These are phyloP conservation scores for Anastatus disparis DNA, from an alignment of 1,140 invertebrate genomes.

Conservation along the genomic window DNA sequence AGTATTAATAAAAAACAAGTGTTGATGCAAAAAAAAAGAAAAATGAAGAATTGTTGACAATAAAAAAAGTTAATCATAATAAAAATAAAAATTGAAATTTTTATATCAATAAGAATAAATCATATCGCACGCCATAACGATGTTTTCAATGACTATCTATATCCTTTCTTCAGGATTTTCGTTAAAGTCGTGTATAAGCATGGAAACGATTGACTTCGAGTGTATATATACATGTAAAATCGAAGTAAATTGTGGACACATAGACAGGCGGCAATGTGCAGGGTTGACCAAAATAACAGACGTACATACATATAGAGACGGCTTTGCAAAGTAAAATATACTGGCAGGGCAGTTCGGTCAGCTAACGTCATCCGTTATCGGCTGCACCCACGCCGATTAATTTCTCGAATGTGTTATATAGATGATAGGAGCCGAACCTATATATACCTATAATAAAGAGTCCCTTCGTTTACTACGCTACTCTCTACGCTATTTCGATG, in stretches of 20 bases:
- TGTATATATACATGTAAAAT: neutral
- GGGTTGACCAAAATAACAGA: constrained; percentile 58
- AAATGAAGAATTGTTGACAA: too few relatives aligned
- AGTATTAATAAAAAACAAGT: too few relatives aligned
- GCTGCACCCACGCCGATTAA: constrained; percentile 57
- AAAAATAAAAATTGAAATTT: too few relatives aligned
- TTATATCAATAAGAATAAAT: too few relatives aligned
- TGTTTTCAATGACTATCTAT: constrained; percentile 2
- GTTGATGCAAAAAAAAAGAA: too few relatives aligned
- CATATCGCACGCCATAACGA: too few relatives aligned
- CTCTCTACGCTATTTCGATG: too few relatives aligned
- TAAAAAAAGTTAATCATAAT: too few relatives aligned
- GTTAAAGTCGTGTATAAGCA: constrained; percentile 5
- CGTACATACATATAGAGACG: constrained; percentile 42
- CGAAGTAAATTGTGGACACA: constrained; percentile 44
- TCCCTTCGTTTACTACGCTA: too few relatives aligned
- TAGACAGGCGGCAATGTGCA: constrained; percentile 50
- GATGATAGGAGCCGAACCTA: too few relatives aligned
- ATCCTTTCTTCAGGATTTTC: constrained; percentile 42
- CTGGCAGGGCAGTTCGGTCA: constrained; percentile 53
- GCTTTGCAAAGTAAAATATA: constrained; percentile 59
- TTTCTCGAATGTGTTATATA: constrained; percentile 50
- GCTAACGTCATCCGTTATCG: constrained; percentile 57
- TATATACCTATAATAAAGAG: too few relatives aligned
- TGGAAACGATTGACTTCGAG: neutral